A percentile compares a stretch with the other conserved stretches of the same genome.
Conservation (phyloP, 2,888 invertebrate genomes). For the Pandemis cinnamomeana region DNA sequence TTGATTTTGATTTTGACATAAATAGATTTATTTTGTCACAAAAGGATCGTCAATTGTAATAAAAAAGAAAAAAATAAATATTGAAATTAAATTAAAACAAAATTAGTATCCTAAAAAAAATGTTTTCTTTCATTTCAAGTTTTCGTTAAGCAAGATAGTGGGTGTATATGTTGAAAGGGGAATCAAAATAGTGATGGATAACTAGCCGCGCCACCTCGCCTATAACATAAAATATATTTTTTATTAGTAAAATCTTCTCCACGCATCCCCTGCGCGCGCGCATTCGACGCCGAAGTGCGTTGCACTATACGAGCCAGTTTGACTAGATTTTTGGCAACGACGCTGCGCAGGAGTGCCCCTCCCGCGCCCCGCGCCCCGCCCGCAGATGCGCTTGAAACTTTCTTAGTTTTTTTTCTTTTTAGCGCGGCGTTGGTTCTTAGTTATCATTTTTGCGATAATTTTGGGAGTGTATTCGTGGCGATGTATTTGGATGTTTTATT, state of each 20-base stretch:
- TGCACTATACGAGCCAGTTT: constrained; percentile 83
- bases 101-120: too few species aligned
- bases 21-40: too few species aligned
- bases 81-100: too few species aligned
- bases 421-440: constrained; percentile 47
- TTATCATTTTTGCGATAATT: constrained; percentile 30
- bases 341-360: constrained; percentile 20
- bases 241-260: constrained; percentile 49
- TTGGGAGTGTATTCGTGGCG: constrained; percentile 14
- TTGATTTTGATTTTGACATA: too few species aligned
- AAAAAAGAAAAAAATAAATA: too few species aligned
- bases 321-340: constrained; percentile 83
- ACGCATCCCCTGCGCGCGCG: constrained; percentile 51
- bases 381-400: constrained; percentile 64
- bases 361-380: constrained; percentile 9
- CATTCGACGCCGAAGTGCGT: constrained; percentile 78
- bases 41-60: too few species aligned
- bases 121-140: too few species aligned
- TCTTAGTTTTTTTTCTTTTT: constrained; percentile 60
- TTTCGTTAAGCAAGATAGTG: too few species aligned
- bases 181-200: too few species aligned
- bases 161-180: too few species aligned
- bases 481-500: not conserved
- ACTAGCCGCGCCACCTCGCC: too few species aligned
- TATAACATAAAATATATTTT: too few species aligned